Percentiles rank a stretch among this genome's conserved stretches.
phyloP scores from a whole-genome alignment of 2,888 invertebrate species.

The Rhopalosiphum nymphaeae region DNA sequence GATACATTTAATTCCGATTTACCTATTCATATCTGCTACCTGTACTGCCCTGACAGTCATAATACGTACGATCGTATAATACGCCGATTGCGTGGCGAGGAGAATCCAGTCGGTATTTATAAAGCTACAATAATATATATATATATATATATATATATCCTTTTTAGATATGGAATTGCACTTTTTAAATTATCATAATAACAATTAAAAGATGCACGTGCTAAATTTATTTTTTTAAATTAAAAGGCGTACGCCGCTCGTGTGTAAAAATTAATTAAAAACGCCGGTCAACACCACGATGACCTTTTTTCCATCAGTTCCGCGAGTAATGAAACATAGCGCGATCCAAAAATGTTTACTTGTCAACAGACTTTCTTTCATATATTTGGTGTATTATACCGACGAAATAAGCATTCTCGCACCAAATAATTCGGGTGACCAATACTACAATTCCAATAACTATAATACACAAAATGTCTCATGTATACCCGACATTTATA shows the following conservation, averaged over 20 bases:
- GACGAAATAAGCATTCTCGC: neutral
- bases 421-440: neutral
- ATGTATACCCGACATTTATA: neutral
- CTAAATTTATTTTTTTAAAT: conserved; percentile 14
- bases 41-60: neutral
- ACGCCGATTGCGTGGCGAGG: neutral
- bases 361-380: neutral
- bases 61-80: too few relatives aligned
- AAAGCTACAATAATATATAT: neutral
- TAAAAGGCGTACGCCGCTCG: neutral
- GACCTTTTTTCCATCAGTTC: neutral
- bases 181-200: conserved; percentile 42
- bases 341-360: conserved; percentile 5
- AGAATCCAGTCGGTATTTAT: neutral
- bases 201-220: neutral
- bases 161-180: conserved; percentile 25
- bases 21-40: neutral
- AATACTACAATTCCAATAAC: neutral
- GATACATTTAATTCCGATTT: neutral
- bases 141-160: neutral
- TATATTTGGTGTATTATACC: neutral
- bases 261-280: conserved; percentile 38
- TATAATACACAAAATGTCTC: neutral
- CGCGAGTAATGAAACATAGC: neutral
- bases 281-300: conserved; percentile 12